A percentile compares a stretch with the other conserved stretches of the same genome.
phyloP scores from a whole-genome alignment of 2,797 vertebrate genomes.

The Mus spretus region DNA sequence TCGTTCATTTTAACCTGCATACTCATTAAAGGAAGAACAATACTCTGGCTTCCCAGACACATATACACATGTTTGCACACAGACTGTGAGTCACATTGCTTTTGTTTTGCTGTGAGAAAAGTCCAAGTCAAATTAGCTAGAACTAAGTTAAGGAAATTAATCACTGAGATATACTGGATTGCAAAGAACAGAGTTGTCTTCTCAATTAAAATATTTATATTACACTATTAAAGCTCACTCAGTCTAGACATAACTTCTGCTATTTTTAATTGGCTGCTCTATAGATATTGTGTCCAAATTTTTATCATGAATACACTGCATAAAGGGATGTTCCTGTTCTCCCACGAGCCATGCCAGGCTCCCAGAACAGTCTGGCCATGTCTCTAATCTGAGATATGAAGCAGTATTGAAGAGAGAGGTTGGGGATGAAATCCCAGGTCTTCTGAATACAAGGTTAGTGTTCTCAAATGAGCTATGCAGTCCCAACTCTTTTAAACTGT shows the following conservation, averaged over 20 bases:
- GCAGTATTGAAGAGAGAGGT: background rate
- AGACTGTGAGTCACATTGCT: background rate
- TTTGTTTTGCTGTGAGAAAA: conserved; percentile 41
- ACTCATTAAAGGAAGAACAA: conserved; percentile 17
- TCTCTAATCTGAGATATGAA: background rate
- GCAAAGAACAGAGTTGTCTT: background rate
- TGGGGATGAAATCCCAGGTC: no score
- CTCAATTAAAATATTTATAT: background rate
- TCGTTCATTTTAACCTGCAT: background rate
- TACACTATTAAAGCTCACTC: background rate
- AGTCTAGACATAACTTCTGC: background rate
- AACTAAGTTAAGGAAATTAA: background rate
- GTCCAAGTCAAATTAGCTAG: background rate
- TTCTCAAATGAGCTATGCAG: background rate
- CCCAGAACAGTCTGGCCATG: background rate
- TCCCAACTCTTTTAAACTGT: background rate
- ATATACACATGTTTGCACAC: background rate
- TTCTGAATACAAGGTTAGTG: background rate
- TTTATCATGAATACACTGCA: background rate
- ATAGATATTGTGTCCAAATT: background rate
- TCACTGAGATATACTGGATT: background rate
- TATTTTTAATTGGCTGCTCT: background rate
- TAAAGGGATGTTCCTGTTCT: background rate
- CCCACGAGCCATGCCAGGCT: background rate
- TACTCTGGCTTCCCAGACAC: background rate